A percentile compares a stretch with the other conserved stretches of the same genome.
phyloP scores from a whole-genome alignment of 2,888 invertebrate species.

The Dimorphilus gyrociliatus region DNA sequence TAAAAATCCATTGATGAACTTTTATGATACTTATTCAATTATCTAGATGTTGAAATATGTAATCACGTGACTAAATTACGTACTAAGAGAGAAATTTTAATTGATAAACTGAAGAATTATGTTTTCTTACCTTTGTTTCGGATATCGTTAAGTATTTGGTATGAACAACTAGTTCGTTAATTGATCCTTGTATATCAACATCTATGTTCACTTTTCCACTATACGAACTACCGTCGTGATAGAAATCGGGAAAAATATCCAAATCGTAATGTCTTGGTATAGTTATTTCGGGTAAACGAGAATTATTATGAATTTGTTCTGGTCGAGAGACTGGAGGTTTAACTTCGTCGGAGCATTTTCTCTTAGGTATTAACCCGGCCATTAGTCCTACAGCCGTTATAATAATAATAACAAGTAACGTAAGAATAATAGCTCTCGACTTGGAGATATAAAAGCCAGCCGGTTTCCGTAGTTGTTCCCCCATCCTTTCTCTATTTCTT shows the following conservation, averaged over 20 bases:
- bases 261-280: slow-evolving; percentile 52
- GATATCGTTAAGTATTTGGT: slow-evolving; percentile 45
- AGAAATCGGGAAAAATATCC: slow-evolving; percentile 49
- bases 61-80: too few species aligned
- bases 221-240: slow-evolving; percentile 39
- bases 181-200: slow-evolving; percentile 24
- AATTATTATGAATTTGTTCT: slow-evolving; percentile 1
- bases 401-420: slow-evolving; percentile 2
- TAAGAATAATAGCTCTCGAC: slow-evolving; percentile 2
- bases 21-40: slow-evolving; percentile 1
- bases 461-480: too few species aligned
- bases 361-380: slow-evolving; percentile 5
- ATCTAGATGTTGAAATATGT: slow-evolving; percentile 6
- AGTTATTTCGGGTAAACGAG: slow-evolving; percentile 46
- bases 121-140: slow-evolving; percentile 32
- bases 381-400: slow-evolving; percentile 5
- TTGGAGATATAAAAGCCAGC: slow-evolving; percentile 2
- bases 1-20: too few species aligned
- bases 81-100: too few species aligned
- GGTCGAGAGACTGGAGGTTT: not conserved
- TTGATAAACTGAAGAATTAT: not conserved
- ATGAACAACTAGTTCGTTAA: slow-evolving; percentile 43
- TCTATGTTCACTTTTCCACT: slow-evolving; percentile 42
- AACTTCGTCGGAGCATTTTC: not conserved
- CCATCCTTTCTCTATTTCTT: too few species aligned